These are phyloP conservation scores for Emmelina monodactyla DNA, from an alignment of 2,888 invertebrate genomes.

Conservation along the genomic window DNA sequence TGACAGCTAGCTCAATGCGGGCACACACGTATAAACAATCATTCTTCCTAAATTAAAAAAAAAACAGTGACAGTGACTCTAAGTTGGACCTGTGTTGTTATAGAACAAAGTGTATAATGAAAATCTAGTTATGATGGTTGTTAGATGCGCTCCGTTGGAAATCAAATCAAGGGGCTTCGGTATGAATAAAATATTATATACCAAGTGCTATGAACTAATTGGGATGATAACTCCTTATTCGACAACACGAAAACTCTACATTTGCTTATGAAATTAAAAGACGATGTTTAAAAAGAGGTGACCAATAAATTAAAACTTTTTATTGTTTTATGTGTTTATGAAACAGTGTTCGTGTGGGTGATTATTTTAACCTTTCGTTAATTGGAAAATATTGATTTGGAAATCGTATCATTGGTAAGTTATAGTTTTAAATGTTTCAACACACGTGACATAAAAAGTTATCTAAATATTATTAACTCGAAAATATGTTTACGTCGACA, in stretches of 20 bases:
- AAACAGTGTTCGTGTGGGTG: conserved; percentile 14
- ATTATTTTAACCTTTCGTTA: conserved; percentile 17
- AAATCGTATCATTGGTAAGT: conserved; percentile 20
- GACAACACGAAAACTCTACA: not conserved
- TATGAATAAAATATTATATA: conserved; percentile 46
- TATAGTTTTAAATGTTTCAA: conserved; percentile 7
- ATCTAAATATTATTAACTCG: no score
- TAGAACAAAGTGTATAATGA: conserved; percentile 27
- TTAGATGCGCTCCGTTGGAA: conserved; percentile 50
- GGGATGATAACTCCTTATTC: conserved; percentile 26
- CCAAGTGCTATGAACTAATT: conserved; percentile 33
- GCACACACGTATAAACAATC: conserved; percentile 62
- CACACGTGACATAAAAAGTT: no score
- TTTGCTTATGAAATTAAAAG: no score
- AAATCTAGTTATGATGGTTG: conserved; percentile 50
- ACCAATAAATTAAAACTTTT: conserved; percentile 13
- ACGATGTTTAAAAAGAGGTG: conserved; percentile 43
- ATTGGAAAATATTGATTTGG: conserved; percentile 16
- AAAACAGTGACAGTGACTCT: conserved; percentile 13
- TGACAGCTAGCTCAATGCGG: conserved; percentile 68
- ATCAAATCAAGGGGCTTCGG: conserved; percentile 44
- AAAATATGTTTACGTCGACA: no score
- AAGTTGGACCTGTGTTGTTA: conserved; percentile 11
- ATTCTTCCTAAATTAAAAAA: no score
- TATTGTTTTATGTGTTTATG: conserved; percentile 1